Evolutionary conservation across 2,113 vertebrate genomes (phyloP), one percentile per base, ranked within the genome.

Genomic region (Puffinus mauretanicus): DNA sequence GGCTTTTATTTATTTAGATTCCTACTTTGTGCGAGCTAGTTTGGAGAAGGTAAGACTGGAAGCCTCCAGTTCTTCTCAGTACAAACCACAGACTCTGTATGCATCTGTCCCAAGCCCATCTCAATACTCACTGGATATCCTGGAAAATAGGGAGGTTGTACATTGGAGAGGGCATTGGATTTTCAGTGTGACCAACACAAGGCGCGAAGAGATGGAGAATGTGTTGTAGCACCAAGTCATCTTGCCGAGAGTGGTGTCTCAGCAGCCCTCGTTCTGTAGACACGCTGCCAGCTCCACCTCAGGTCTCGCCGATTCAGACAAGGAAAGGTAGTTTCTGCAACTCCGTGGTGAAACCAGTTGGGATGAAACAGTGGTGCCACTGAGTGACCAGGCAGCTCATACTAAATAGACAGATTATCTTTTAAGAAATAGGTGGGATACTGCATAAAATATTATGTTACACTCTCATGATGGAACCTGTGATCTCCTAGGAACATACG

Each of bases 281-380:
- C 38, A 20, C 0, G 0, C 30, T 82, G 36, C 32, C 52, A 72
- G 13, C 46, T 57, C 30, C 42, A 40, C 49, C 49, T 65, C 20
- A 8, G 34, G 14, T 67, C 32, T 71, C 0, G 0, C 30, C 1
- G 2, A 51, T 51, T 64, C 47, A 25, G 18, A 13, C 19, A 18
- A 49, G 27, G 18, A 79, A 82, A 54, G 52, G 7, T 49, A n/a
- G 5, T 86, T 81, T 84, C 52, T 71, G 57, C 27, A 72, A 0
- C 36, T 40, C 3, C 21, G 24, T 60, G 14, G 11, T 78, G 70
- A 67, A 94, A 66, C 27, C 29, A 34, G 29, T 38, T 82, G 20
- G 16, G 34, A 52, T 58, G 36, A 82, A 76, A 47, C 13, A 61
- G 15, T 64, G 30, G n/a, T 34, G 40, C 18, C 20, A 7, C 15